A percentile compares a stretch with the other conserved stretches of the same genome.
Evolutionary conservation across 2,113 vertebrate genomes (phyloP).

Genomic region (Marmota monax): DNA sequence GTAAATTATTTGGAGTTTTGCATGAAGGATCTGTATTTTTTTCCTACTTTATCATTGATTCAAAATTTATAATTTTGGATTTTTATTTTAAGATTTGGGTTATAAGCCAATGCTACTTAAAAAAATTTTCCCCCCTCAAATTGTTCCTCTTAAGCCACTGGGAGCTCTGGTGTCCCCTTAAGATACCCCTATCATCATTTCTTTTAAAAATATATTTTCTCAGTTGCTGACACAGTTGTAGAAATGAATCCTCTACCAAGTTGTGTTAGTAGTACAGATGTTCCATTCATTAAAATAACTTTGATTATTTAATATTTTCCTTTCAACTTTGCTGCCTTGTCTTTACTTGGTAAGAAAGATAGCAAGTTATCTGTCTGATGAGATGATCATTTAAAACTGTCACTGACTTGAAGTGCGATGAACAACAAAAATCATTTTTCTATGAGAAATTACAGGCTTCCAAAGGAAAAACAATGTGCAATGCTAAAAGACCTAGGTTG

Average conservation of each 20-base stretch:
- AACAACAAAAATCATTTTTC: neutral
- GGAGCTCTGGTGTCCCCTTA: neutral
- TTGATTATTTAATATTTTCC: conserved; percentile 55
- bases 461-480: neutral
- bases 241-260: conserved; percentile 58
- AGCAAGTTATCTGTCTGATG: conserved; percentile 25
- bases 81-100: neutral
- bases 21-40: neutral
- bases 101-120: neutral
- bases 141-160: neutral
- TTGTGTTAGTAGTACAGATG: conserved; percentile 12
- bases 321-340: conserved; percentile 24
- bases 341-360: conserved; percentile 54
- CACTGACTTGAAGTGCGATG: neutral
- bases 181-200: neutral
- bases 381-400: conserved; percentile 57
- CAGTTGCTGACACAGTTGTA: neutral
- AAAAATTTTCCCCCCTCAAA: neutral
- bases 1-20: neutral
- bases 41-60: neutral
- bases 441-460: neutral
- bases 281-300: conserved; percentile 61
- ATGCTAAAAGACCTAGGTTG: neutral
- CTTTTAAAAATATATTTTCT: neutral
- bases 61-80: neutral